Evolutionary conservation across 1,140 invertebrate genomes (phyloP), one percentile per base, ranked within the genome.

Genomic region (Chionoecetes opilio): DNA sequence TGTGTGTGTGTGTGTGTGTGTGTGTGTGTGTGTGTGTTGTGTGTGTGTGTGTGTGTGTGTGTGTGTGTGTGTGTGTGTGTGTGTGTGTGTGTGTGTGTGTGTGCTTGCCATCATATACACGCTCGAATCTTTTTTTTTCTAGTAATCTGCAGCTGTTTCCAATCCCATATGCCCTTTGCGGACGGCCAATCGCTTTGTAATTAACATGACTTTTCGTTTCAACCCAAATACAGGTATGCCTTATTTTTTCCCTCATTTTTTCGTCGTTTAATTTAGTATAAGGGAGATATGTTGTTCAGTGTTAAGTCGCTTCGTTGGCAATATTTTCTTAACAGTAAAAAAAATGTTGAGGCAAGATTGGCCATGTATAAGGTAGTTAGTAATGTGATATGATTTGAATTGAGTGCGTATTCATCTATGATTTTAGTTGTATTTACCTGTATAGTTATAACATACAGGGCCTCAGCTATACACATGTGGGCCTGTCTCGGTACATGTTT

Each of bases 1-100:
- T 75, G 53, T 75, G 11, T 75, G 63, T n/a, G 63, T 75, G 63
- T 75, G 63, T n/a, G 63, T 75, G 63, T 75, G 21, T 75, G 63
- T 75, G 63, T 75, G 5, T 75, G 53, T 75, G 53, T 75, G 53
- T 75, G 53, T 75, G 53, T 75, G 53, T 75, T 75, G 41, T 46
- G 53, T 75, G 53, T 11, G 53, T 75, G 53, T 6, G 53, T 75
- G 53, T 6, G 6, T 75, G 53, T 6, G 21, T 75, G 53, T 6
- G 53, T 75, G 53, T 75, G 53, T 75, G 53, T 75, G 53, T 75
- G 53, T 75, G 53, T 75, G 41, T 46, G 53, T 75, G 53, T 11
- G 53, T 75, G 53, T 6, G 53, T 75, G 53, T 6, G 6, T 75
- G 53, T 6, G 21, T 75, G 53, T 6, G 53, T 75, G 53, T 75